phyloP scores from a whole-genome alignment of 2,888 invertebrate species.

The Andrena marginata region DNA sequence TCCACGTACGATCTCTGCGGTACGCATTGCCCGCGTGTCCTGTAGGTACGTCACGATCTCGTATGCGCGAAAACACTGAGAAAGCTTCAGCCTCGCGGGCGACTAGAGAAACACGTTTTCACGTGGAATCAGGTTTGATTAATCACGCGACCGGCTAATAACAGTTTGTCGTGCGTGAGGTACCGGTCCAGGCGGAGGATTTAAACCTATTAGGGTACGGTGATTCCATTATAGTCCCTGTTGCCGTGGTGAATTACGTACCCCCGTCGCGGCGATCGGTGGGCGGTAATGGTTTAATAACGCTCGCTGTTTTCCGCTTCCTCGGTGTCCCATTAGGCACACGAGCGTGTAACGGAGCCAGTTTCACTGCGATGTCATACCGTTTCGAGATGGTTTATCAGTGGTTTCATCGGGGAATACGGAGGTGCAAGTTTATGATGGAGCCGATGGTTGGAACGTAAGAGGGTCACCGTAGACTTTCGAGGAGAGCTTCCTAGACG shows the following conservation, averaged over 20 bases:
- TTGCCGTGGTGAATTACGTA: constrained; percentile 47
- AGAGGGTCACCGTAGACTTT: background rate
- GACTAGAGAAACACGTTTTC: constrained; percentile 27
- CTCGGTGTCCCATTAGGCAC: constrained; percentile 14
- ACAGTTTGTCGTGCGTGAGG: constrained; percentile 50
- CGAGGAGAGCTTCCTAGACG: background rate
- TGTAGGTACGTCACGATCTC: constrained; percentile 15
- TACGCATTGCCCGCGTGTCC: constrained; percentile 4
- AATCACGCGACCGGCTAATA: constrained; percentile 54
- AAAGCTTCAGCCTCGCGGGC: background rate
- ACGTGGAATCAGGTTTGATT: constrained; percentile 51
- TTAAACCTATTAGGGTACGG: constrained; percentile 53
- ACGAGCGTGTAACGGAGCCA: constrained; percentile 25
- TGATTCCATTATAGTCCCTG: constrained; percentile 50
- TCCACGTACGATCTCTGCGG: background rate
- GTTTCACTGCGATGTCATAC: constrained; percentile 8
- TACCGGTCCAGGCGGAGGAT: constrained; percentile 24
- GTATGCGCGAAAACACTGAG: constrained; percentile 7
- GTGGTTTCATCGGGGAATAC: background rate
- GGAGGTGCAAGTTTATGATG: background rate
- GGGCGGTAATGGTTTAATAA: constrained; percentile 70
- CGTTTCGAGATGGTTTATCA: constrained; percentile 4
- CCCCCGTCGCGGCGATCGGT: constrained; percentile 24
- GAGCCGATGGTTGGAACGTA: background rate
- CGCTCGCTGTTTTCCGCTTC: constrained; percentile 28